A percentile compares a stretch with the other conserved stretches of the same genome.
These are phyloP conservation scores for Okapia johnstoni DNA, from an alignment of 2,113 vertebrate species.

Conservation along the genomic window DNA sequence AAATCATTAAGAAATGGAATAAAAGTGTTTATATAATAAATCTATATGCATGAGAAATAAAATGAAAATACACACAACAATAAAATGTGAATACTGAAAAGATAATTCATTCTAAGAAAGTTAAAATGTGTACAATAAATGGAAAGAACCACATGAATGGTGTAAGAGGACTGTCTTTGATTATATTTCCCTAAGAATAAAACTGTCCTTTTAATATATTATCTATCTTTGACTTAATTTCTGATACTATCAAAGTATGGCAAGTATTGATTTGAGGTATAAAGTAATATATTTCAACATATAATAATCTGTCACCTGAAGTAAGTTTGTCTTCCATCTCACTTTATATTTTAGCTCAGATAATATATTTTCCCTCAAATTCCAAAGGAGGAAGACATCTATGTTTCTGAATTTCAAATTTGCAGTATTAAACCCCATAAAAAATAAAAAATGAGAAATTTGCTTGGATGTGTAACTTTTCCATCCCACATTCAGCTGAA, in stretches of 20 bases:
- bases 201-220: neutral
- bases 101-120: neutral
- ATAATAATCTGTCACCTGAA: conserved; percentile 10
- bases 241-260: neutral
- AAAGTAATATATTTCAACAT: neutral
- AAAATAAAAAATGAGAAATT: conserved; percentile 36
- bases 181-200: neutral
- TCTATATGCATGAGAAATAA: neutral
- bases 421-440: neutral
- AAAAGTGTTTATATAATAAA: neutral
- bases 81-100: neutral
- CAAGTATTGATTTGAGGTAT: neutral
- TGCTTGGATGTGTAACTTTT: neutral
- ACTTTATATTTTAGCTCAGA: neutral
- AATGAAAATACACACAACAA: neutral
- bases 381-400: neutral
- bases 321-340: neutral
- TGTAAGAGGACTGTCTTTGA: neutral
- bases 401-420: conserved; percentile 37
- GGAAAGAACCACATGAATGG: neutral
- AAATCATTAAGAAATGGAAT: neutral
- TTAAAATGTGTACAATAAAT: neutral
- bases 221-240: neutral
- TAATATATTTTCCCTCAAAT: neutral
- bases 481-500: neutral